phyloP scores from a whole-genome alignment of 2,113 vertebrate genomes.

The Phrynocephalus versicolor region DNA sequence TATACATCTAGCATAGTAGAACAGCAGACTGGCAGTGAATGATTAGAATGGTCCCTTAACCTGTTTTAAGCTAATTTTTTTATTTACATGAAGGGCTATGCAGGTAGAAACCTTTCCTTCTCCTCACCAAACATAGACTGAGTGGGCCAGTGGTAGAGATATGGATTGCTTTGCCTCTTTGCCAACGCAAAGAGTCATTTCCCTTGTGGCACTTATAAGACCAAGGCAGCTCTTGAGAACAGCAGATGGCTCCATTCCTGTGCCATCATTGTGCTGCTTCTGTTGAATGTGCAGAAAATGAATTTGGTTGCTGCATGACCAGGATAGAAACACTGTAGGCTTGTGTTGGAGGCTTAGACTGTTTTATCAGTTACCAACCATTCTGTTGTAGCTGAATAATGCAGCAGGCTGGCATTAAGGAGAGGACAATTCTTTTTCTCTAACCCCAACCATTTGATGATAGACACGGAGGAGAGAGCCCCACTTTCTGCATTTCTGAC shows the following conservation, averaged over 20 bases:
- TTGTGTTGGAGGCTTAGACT: neutral
- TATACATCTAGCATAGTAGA: neutral
- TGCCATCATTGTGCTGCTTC: neutral
- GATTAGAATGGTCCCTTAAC: neutral
- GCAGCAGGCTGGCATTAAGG: neutral
- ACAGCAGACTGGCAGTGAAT: neutral
- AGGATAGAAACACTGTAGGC: neutral
- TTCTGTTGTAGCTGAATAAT: neutral
- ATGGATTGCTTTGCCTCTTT: neutral
- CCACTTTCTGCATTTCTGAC: too few species aligned
- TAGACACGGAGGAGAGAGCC: neutral
- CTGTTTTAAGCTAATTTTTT: neutral
- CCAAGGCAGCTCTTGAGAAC: too few species aligned
- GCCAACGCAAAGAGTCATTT: too few species aligned
- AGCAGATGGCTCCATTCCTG: neutral
- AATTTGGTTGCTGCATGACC: neutral
- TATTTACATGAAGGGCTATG: neutral
- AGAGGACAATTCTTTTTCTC: neutral
- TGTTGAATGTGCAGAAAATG: neutral
- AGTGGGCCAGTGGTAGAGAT: neutral
- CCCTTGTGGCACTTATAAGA: too few species aligned
- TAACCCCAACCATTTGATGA: too few species aligned
- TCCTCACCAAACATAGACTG: neutral
- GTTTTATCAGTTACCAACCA: neutral
- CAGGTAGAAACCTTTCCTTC: neutral